Evolutionary conservation across 2,888 invertebrate species (phyloP).

Genomic region (Drosophila kanekoi): DNA sequence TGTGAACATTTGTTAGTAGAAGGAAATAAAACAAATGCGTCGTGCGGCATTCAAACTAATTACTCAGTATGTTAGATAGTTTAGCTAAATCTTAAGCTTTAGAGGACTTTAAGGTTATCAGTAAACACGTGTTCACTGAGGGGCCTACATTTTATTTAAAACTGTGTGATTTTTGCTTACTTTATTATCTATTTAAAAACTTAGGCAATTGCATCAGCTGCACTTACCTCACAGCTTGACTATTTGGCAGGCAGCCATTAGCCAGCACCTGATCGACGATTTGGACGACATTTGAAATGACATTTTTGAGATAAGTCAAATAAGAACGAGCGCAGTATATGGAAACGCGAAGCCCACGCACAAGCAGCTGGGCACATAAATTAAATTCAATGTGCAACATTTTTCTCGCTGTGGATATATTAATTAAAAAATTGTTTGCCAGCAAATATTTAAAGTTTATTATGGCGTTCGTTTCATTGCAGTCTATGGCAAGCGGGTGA

Average conservation of each 20-base stretch:
- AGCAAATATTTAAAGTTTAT: conserved; percentile 35
- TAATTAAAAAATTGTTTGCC: conserved; percentile 57
- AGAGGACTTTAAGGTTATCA: background rate
- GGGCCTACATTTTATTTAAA: background rate
- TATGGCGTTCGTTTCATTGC: conserved; percentile 55
- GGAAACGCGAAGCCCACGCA: conserved; percentile 58
- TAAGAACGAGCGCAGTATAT: conserved; percentile 23
- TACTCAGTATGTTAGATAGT: too few species aligned
- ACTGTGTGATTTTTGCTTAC: conserved; percentile 3
- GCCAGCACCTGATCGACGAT: conserved; percentile 56
- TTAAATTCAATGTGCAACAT: conserved; percentile 39
- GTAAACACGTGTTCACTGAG: background rate
- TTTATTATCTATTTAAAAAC: conserved; percentile 7
- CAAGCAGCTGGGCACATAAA: conserved; percentile 40
- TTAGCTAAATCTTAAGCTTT: background rate
- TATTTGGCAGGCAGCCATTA: conserved; percentile 51
- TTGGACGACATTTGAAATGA: conserved; percentile 68
- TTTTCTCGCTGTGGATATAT: conserved; percentile 13
- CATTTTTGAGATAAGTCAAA: conserved; percentile 55
- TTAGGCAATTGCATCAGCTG: conserved; percentile 48
- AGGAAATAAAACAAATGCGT: too few species aligned
- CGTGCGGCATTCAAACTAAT: too few species aligned
- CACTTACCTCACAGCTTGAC: conserved; percentile 39
- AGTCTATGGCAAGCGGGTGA: conserved; percentile 85
- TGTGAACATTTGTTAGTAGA: too few species aligned